Percentiles rank a stretch among this genome's conserved stretches.
Evolutionary conservation across 2,888 invertebrate genomes (phyloP).

Genomic region (Rhyacophila evoluta): DNA sequence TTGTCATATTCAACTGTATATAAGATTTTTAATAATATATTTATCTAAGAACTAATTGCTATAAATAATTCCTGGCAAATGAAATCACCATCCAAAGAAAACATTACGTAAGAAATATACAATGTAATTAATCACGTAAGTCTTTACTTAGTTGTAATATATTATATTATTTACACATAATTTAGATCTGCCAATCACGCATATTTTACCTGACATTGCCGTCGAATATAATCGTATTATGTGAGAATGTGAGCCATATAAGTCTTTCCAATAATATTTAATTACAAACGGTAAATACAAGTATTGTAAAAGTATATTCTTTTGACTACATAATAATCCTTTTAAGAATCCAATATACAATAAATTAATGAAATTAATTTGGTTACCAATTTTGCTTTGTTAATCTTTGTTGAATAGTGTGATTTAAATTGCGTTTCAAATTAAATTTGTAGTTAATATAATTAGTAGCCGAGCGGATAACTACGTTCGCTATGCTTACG

Average conservation of each 20-base stretch:
- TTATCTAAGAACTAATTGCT: too few relatives aligned
- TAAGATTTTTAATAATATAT: too few relatives aligned
- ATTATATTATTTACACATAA: too few relatives aligned
- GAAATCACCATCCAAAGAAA: too few relatives aligned
- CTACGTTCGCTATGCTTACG: too few relatives aligned
- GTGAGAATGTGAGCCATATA: neutral
- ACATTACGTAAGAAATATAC: too few relatives aligned
- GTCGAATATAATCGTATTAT: neutral
- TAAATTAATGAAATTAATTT: neutral
- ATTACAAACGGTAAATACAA: neutral
- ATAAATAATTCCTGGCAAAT: neutral
- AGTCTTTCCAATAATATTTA: neutral
- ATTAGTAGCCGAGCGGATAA: too few relatives aligned
- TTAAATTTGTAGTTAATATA: too few relatives aligned
- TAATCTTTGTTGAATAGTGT: neutral
- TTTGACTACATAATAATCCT: neutral
- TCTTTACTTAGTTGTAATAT: too few relatives aligned
- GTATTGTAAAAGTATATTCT: neutral
- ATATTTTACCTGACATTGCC: neutral
- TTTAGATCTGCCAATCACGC: neutral
- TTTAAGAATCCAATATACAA: neutral
- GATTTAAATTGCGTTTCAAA: too few relatives aligned
- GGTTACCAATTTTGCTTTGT: neutral
- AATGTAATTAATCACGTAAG: too few relatives aligned
- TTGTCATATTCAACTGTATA: too few relatives aligned